These are phyloP conservation scores for Drosophila dives DNA, from an alignment of 2,888 invertebrate genomes.

Conservation along the genomic window DNA sequence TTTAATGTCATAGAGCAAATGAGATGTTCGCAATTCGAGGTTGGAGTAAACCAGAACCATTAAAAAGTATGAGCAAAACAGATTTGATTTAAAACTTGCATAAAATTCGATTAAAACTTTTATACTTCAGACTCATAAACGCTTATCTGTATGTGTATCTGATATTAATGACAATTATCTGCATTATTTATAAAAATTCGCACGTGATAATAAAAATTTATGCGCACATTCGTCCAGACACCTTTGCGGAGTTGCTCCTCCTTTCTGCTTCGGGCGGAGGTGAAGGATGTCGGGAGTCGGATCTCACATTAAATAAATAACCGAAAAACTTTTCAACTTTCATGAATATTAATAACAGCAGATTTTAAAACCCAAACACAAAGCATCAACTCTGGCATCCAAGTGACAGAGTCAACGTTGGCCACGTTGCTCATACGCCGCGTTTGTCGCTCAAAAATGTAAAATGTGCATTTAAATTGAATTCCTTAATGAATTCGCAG, in stretches of 20 bases:
- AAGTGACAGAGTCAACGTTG: conserved; percentile 48
- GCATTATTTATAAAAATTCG: conserved; percentile 52
- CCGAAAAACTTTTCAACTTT: conserved; percentile 74
- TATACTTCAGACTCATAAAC: neutral
- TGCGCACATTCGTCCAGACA: conserved; percentile 49
- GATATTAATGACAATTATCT: conserved; percentile 57
- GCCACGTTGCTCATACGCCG: conserved; percentile 59
- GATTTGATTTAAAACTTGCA: conserved; percentile 54
- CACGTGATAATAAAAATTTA: conserved; percentile 59
- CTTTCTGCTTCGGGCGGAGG: conserved; percentile 7
- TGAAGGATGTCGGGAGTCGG: neutral
- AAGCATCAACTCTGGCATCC: conserved; percentile 48
- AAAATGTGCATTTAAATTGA: conserved; percentile 77
- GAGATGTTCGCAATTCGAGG: conserved; percentile 12
- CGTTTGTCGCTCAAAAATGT: conserved; percentile 58
- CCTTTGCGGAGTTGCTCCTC: conserved; percentile 19
- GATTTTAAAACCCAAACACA: conserved; percentile 50
- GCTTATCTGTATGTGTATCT: neutral
- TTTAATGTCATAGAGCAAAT: conserved; percentile 50
- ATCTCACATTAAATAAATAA: conserved; percentile 74
- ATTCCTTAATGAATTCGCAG: conserved; percentile 75
- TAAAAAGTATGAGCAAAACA: conserved; percentile 37
- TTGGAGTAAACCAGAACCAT: conserved; percentile 15
- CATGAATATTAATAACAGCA: conserved; percentile 79
- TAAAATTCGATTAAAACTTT: conserved; percentile 64